Evolutionary conservation across 1,140 invertebrate genomes (phyloP).

Genomic region (Brachionus koreanus): DNA sequence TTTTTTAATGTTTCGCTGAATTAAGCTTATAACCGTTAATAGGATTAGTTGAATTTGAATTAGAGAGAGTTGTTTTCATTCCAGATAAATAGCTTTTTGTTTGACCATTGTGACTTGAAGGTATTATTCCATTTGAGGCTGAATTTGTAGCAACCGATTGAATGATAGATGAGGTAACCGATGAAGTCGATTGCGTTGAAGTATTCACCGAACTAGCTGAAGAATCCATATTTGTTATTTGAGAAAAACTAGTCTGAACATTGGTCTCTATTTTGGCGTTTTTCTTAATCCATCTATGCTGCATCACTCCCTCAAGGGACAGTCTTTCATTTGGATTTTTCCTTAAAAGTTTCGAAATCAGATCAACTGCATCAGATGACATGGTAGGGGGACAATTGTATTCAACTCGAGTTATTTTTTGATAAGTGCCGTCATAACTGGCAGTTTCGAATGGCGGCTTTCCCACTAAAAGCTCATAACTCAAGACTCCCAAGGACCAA

Average conservation of each 20-base stretch:
- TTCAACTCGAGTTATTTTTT: slow-evolving; percentile 64
- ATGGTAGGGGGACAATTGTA: slow-evolving; percentile 16
- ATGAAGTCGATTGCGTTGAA: slow-evolving; percentile 1
- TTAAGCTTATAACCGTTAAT: background rate
- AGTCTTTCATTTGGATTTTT: slow-evolving; percentile 43
- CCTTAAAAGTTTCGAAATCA: slow-evolving; percentile 30
- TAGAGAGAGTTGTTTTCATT: background rate
- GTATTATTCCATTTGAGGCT: slow-evolving; percentile 25
- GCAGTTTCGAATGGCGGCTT: slow-evolving; percentile 83
- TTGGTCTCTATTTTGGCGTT: slow-evolving; percentile 1
- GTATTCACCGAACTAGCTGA: background rate
- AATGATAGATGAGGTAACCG: slow-evolving; percentile 13
- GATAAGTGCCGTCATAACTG: slow-evolving; percentile 73
- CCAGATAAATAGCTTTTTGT: background rate
- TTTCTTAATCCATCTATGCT: slow-evolving; percentile 42
- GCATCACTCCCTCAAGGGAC: slow-evolving; percentile 13
- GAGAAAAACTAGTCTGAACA: slow-evolving; percentile 16
- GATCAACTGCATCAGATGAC: background rate
- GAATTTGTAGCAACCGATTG: slow-evolving; percentile 30
- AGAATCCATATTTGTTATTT: background rate
- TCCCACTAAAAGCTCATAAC: slow-evolving; percentile 83
- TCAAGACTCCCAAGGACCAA: slow-evolving; percentile 86
- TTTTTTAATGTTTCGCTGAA: background rate
- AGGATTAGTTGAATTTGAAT: background rate
- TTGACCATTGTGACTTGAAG: background rate